These are phyloP conservation scores for Sminthurides aquaticus DNA, from an alignment of 2,888 invertebrate species.

Conservation along the genomic window DNA sequence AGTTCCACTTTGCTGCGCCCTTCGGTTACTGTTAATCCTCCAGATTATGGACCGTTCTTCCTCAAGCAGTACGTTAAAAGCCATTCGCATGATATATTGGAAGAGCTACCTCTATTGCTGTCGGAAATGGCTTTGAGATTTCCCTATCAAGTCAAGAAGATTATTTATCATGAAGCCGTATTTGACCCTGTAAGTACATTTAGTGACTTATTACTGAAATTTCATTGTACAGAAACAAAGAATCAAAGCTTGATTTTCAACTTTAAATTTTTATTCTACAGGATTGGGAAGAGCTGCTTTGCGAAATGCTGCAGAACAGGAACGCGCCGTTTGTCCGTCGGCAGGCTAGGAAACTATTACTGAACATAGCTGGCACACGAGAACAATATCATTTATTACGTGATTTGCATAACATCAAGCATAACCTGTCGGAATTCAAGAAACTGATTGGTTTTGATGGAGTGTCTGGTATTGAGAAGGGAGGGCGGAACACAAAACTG, in stretches of 20 bases:
- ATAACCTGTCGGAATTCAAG: slow-evolving; percentile 59
- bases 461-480: slow-evolving; percentile 24
- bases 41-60: slow-evolving; percentile 95
- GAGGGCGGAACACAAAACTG: slow-evolving; percentile 35
- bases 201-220: background rate
- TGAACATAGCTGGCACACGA: slow-evolving; percentile 89
- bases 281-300: slow-evolving; percentile 69
- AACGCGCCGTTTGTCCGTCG: slow-evolving; percentile 79
- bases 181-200: slow-evolving; percentile 40
- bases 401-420: slow-evolving; percentile 85
- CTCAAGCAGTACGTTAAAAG: slow-evolving; percentile 84
- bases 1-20: slow-evolving; percentile 30
- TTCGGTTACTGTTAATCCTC: slow-evolving; percentile 48
- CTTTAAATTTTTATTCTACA: slow-evolving; percentile 14
- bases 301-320: slow-evolving; percentile 91
- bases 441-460: slow-evolving; percentile 35
- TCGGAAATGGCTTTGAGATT: slow-evolving; percentile 90
- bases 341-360: slow-evolving; percentile 77
- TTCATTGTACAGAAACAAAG: background rate
- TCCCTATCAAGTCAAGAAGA: slow-evolving; percentile 86
- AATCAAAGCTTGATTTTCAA: too few species aligned
- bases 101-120: slow-evolving; percentile 84
- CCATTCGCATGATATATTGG: slow-evolving; percentile 84
- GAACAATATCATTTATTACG: slow-evolving; percentile 89
- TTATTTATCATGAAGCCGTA: slow-evolving; percentile 45